Conservation (phyloP, 2,888 invertebrate genomes). For the Hipparchia sbordonii region DNA sequence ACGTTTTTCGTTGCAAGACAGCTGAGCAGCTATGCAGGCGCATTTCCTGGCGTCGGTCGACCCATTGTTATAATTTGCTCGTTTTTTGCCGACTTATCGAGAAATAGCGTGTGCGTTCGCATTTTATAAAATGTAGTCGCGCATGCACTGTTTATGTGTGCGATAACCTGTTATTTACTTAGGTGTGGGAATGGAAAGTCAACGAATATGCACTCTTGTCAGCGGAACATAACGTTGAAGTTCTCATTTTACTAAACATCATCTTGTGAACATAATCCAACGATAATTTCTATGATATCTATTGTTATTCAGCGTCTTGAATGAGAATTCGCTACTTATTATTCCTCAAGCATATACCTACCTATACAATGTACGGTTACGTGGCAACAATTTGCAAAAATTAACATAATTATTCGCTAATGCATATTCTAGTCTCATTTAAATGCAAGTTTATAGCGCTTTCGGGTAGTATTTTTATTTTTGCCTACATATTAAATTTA, state of each 20-base stretch:
- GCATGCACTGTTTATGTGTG: slow-evolving; percentile 46
- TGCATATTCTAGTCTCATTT: slow-evolving; percentile 27
- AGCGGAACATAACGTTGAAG: slow-evolving; percentile 20
- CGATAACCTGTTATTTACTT: slow-evolving; percentile 48
- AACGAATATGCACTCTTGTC: slow-evolving; percentile 38
- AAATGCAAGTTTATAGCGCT: slow-evolving; percentile 18
- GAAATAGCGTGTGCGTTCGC: slow-evolving; percentile 48
- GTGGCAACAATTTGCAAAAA: slow-evolving; percentile 27
- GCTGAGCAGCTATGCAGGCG: slow-evolving; percentile 44
- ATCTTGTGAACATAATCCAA: slow-evolving; percentile 15
- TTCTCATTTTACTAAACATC: slow-evolving; percentile 36
- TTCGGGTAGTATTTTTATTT: slow-evolving; percentile 20
- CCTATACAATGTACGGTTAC: slow-evolving; percentile 9
- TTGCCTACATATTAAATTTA: slow-evolving; percentile 13
- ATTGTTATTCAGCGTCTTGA: background rate
- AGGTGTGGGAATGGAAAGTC: slow-evolving; percentile 47
- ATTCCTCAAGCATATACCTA: slow-evolving; percentile 8
- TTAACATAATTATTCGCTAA: slow-evolving; percentile 34
- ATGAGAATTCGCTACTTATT: slow-evolving; percentile 6
- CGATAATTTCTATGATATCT: slow-evolving; percentile 2
- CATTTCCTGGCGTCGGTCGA: slow-evolving; percentile 71
- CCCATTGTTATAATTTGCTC: slow-evolving; percentile 66
- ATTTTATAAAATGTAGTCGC: slow-evolving; percentile 42
- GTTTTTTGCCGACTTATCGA: slow-evolving; percentile 51
- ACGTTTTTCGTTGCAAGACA: slow-evolving; percentile 29